A percentile compares a stretch with the other conserved stretches of the same genome.
Conservation (phyloP, 2,113 vertebrate species). For the Rhineura floridana region DNA sequence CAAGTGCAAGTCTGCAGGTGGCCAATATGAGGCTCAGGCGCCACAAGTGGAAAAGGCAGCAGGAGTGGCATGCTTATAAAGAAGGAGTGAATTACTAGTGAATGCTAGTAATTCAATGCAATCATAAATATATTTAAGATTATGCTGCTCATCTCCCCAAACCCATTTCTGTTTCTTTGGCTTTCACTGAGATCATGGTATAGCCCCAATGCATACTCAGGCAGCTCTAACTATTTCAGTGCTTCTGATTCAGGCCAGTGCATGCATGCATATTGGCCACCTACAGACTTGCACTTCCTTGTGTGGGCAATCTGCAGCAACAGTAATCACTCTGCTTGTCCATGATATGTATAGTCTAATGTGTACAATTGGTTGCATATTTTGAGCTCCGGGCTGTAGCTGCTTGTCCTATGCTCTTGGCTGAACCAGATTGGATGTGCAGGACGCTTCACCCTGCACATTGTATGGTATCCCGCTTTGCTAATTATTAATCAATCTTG, state of each 20-base stretch:
- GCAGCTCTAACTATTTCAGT: not conserved
- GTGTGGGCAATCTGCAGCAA: no score
- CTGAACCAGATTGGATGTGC: no score
- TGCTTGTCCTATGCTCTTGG: no score
- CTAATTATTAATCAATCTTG: constrained; percentile 34
- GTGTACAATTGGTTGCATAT: not conserved
- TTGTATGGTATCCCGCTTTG: constrained; percentile 19
- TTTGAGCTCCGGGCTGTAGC: not conserved
- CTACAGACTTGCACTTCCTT: no score
- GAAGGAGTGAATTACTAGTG: not conserved
- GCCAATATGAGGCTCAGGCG: not conserved
- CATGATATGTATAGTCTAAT: not conserved
- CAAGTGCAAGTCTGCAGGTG: no score
- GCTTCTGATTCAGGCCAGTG: not conserved
- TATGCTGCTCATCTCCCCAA: not conserved
- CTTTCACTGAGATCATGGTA: not conserved
- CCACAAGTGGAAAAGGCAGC: not conserved
- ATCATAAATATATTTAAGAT: no score
- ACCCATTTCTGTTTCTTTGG: not conserved
- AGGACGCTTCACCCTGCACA: not conserved
- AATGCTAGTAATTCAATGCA: not conserved
- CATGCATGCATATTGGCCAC: not conserved
- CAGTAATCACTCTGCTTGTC: no score
- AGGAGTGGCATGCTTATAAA: not conserved
- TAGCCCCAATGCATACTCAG: not conserved